Evolutionary conservation across 2,797 vertebrate genomes (phyloP).

Genomic region (Limnodromus scolopaceus): DNA sequence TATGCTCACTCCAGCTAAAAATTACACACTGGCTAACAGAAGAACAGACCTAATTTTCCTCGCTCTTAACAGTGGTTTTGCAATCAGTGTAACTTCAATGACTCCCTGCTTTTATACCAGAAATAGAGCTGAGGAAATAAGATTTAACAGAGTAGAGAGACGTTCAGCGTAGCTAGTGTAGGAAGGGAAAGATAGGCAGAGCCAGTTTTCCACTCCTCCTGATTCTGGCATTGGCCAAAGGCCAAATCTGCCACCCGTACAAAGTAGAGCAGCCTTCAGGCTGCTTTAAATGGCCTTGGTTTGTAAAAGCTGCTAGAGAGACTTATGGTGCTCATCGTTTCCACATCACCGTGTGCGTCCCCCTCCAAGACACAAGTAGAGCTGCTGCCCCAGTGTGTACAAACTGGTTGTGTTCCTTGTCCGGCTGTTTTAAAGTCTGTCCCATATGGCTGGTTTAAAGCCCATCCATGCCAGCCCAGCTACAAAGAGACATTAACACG

Average conservation of each 20-base stretch:
- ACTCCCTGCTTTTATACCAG: background rate
- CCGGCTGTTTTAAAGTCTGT: background rate
- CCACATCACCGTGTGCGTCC: background rate
- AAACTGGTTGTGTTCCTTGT: background rate
- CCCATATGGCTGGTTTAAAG: background rate
- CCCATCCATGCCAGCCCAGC: background rate
- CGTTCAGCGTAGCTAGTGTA: fast-evolving
- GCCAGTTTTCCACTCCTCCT: background rate
- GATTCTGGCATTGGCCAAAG: background rate
- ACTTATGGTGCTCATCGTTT: background rate
- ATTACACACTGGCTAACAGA: background rate
- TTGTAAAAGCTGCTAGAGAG: background rate
- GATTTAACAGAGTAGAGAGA: background rate
- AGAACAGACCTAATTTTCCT: background rate
- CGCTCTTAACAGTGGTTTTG: background rate
- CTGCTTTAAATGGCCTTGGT: background rate
- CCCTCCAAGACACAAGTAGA: background rate
- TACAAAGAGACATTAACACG: fast-evolving
- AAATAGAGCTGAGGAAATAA: background rate
- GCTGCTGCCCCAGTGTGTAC: background rate
- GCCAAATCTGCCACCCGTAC: background rate
- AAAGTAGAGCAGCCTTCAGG: background rate
- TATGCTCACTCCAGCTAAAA: background rate
- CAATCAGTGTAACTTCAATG: background rate
- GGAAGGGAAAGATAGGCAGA: background rate